Percentiles rank a stretch among this genome's conserved stretches.
Conservation (phyloP, 2,113 vertebrate genomes). For the Melanerpes formicivorus region DNA sequence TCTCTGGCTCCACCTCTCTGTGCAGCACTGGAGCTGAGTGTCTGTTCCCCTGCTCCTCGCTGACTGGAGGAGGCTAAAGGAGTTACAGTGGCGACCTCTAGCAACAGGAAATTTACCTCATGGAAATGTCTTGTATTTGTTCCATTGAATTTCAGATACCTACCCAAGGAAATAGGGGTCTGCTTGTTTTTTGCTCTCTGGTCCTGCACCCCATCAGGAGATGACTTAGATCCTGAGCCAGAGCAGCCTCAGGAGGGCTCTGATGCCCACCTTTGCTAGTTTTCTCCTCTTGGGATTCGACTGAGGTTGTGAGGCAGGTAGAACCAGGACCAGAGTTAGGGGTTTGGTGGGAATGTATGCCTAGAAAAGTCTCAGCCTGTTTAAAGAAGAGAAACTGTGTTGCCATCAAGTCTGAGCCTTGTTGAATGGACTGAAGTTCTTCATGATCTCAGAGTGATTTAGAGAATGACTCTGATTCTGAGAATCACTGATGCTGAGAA, state of each 20-base stretch:
- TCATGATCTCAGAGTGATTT: neutral
- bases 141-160: neutral
- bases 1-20: neutral
- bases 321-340: neutral
- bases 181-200: neutral
- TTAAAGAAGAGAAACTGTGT: neutral
- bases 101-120: accelerated
- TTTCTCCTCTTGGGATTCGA: neutral
- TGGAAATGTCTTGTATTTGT: neutral
- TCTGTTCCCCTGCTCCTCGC: neutral
- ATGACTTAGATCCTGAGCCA: neutral
- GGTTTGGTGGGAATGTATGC: neutral
- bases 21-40: neutral
- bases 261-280: neutral
- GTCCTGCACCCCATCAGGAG: accelerated
- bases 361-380: neutral
- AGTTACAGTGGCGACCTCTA: neutral
- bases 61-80: neutral
- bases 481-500: neutral
- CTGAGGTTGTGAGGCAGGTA: neutral
- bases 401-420: neutral
- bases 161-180: neutral
- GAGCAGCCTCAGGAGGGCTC: neutral
- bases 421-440: neutral
- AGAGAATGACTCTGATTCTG: neutral